A percentile compares a stretch with the other conserved stretches of the same genome.
Conservation (phyloP, 2,797 vertebrate genomes). For the Acanthornis magna region DNA sequence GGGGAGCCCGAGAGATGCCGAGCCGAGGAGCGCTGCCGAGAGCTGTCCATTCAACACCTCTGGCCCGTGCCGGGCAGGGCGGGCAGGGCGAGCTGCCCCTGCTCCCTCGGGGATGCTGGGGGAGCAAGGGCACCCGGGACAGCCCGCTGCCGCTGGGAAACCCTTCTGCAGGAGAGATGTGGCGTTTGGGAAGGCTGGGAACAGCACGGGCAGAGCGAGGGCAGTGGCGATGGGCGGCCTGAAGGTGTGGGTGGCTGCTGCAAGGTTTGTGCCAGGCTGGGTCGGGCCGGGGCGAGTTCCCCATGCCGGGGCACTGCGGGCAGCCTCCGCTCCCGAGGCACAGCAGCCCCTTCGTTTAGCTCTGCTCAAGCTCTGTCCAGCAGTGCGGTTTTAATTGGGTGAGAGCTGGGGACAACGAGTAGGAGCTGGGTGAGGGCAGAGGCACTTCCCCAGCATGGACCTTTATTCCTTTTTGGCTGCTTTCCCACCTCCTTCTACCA, state of each 20-base stretch:
- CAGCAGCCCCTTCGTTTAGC: neutral
- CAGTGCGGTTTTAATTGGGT: rapidly evolving
- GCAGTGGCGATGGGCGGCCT: rapidly evolving
- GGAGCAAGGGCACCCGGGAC: neutral
- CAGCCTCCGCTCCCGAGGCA: neutral
- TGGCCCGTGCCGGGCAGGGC: rapidly evolving
- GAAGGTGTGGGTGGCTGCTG: rapidly evolving
- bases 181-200: neutral
- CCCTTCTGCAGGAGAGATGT: neutral
- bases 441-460: neutral
- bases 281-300: neutral
- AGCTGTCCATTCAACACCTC: neutral
- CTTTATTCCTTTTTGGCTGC: rapidly evolving
- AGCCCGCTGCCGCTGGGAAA: neutral
- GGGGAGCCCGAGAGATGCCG: neutral
- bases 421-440: neutral
- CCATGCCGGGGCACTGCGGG: rapidly evolving
- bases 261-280: too few relatives aligned
- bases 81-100: rapidly evolving
- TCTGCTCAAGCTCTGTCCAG: neutral
- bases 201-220: rapidly evolving
- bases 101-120: neutral
- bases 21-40: neutral
- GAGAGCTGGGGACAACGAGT: rapidly evolving
- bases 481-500: neutral